A percentile compares a stretch with the other conserved stretches of the same genome.
These are phyloP conservation scores for Vanacampus margaritifer DNA, from an alignment of 2,113 vertebrate genomes.

Conservation along the genomic window DNA sequence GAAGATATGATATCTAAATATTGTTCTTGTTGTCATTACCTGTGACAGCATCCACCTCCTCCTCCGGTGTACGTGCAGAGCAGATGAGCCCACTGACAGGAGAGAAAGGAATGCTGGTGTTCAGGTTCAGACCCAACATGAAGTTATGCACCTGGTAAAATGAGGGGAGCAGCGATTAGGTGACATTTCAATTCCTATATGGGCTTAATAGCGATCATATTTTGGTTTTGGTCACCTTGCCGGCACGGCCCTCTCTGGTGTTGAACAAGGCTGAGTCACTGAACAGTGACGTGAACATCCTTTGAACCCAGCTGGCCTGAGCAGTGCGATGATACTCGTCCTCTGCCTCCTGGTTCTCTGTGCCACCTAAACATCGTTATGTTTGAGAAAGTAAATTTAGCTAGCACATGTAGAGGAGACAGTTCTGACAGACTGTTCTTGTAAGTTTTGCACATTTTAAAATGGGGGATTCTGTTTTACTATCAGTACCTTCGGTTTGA, in stretches of 20 bases:
- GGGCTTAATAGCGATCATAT: background rate
- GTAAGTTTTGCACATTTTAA: too few relatives aligned
- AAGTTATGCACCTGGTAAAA: conserved; percentile 85
- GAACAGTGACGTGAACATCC: conserved; percentile 88
- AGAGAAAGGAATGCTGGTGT: conserved; percentile 79
- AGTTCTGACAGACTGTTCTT: too few relatives aligned
- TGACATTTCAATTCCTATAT: background rate
- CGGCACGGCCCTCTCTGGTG: conserved; percentile 90
- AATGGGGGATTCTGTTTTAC: too few relatives aligned
- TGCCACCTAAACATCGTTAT: conserved; percentile 66
- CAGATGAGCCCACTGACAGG: conserved; percentile 61
- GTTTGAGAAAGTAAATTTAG: background rate
- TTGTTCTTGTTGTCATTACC: conserved; percentile 59
- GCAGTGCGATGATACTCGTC: conserved; percentile 72
- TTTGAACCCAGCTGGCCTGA: conserved; percentile 88
- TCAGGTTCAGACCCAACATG: conserved; percentile 95
- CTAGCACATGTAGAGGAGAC: background rate
- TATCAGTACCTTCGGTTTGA: background rate
- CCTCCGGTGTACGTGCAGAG: conserved; percentile 71
- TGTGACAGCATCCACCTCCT: conserved; percentile 84
- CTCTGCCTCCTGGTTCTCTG: conserved; percentile 73
- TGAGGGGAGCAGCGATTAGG: background rate
- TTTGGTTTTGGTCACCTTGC: conserved; percentile 72
- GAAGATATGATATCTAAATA: too few relatives aligned
- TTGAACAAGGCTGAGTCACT: conserved; percentile 89